A percentile compares a stretch with the other conserved stretches of the same genome.
Conservation (phyloP, 2,797 vertebrate genomes). For the Huso huso region DNA sequence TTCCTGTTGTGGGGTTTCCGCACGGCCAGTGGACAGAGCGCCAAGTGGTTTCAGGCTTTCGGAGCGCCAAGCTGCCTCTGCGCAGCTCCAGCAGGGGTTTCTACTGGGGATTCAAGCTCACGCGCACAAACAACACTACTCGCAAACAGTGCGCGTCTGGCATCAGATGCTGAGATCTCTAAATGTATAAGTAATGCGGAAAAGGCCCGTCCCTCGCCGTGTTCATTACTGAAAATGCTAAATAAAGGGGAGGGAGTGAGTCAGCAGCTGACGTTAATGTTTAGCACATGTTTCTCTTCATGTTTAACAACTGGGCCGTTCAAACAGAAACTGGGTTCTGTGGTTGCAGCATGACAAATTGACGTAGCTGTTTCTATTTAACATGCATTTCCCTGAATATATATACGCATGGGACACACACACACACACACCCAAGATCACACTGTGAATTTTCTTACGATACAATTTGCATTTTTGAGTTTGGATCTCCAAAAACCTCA, state of each 20-base stretch:
- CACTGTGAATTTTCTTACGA: background rate
- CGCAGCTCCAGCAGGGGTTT: background rate
- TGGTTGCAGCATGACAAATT: background rate
- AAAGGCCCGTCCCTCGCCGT: background rate
- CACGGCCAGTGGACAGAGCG: background rate
- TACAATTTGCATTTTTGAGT: conserved; percentile 1
- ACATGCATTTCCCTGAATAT: background rate
- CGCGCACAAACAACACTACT: background rate
- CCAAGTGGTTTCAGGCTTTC: background rate
- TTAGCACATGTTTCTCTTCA: conserved; percentile 6
- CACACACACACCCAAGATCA: conserved; percentile 5
- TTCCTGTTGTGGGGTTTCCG: conserved; percentile 46
- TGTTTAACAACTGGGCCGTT: background rate
- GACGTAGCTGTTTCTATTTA: background rate
- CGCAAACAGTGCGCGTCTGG: background rate
- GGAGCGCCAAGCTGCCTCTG: background rate
- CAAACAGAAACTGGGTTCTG: background rate
- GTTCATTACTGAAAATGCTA: background rate
- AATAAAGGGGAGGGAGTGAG: background rate
- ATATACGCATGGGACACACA: conserved; percentile 9
- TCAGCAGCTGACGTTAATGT: conserved; percentile 1
- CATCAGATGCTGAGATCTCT: background rate
- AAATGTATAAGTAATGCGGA: background rate
- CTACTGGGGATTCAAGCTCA: background rate
- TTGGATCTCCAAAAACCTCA: conserved; percentile 4